Base-by-base conservation (phyloP, 2,797 vertebrate genomes). In the Neosilurus mollespiculum region DNA sequence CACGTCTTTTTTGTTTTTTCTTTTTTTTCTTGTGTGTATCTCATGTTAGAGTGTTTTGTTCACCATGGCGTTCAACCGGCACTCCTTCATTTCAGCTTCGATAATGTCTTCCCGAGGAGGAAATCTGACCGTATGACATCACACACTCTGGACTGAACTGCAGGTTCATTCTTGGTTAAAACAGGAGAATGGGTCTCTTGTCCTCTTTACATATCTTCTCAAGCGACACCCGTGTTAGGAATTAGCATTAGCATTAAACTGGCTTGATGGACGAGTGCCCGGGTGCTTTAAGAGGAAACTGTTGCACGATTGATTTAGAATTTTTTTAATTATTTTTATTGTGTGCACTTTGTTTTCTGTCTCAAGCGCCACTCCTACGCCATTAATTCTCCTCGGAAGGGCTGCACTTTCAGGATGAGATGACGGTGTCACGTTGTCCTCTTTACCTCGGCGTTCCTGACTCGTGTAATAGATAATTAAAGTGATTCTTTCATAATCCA, bases 161-260 rank as follows among this genome's bases (percentile, higher is more conserved):
- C 43, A 72, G n/a, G 69, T 49, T 49, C 67, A 51, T 1, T 71
- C 4, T 0, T 12, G 69, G 22, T 43, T 49, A 49, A 70, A 70
- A 14, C 37, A 11, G 15, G 24, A 58, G 72, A 16, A 9, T 30
- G 72, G 1, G 15, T 75, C 16, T 11, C 24, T 71, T 8, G 11
- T 49, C 6, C 8, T 43, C 34, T 22, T 43, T 22, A n/a, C 12
- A 53, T 6, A 24, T 15, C 49, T 54, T 15, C 49, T 72, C 24
- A 7, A 20, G 71, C 24, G 14, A 15, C 49, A 53, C n/a, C n/a
- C 3, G 69, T 11, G 37, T n/a, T 37, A 71, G 69, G 43, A 14
- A 53, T n/a, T 15, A 53, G 69, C 83, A 53, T n/a, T 15, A 53
- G 69, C 83, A 18, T 22, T 80, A 30, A 51, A 66, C 78, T 9